Percentiles rank a stretch among this genome's conserved stretches.
These are phyloP conservation scores for Cotesia vestalis DNA, from an alignment of 1,140 invertebrate species.

Conservation along the genomic window DNA sequence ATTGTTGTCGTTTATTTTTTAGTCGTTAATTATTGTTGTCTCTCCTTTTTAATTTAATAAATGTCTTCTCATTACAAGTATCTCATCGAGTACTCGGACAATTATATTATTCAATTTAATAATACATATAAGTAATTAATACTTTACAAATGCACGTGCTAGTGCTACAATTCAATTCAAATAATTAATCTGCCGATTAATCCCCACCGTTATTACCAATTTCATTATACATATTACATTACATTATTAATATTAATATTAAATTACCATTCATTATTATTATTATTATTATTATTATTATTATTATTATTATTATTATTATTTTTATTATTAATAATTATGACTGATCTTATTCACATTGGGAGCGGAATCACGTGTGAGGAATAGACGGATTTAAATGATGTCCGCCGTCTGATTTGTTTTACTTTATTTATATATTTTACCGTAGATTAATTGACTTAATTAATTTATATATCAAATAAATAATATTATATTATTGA, in stretches of 20 bases:
- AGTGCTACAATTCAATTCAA: conserved; percentile 31
- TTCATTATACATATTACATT: neutral
- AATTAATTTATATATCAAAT: too few species aligned
- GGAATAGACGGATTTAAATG: conserved; percentile 48
- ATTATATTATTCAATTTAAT: conserved; percentile 50
- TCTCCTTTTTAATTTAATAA: conserved; percentile 15
- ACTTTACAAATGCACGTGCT: conserved; percentile 54
- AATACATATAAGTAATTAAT: conserved; percentile 60
- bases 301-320: conserved; percentile 14
- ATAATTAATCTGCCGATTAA: conserved; percentile 14
- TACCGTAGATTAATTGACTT: too few species aligned
- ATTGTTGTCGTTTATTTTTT: conserved; percentile 28
- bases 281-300: neutral
- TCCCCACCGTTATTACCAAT: neutral
- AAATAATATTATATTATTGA: too few species aligned
- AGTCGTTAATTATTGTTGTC: conserved; percentile 31
- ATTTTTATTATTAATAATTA: conserved; percentile 26
- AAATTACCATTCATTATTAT: neutral
- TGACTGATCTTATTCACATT: conserved; percentile 28
- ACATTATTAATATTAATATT: conserved; percentile 25
- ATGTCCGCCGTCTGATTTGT: conserved; percentile 40
- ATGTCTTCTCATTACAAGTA: neutral
- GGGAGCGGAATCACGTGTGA: conserved; percentile 46
- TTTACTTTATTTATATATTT: too few species aligned
- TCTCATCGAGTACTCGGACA: neutral